Base-by-base conservation (phyloP, 2,888 invertebrate species). In the Hirtodrosophila alboralis region DNA sequence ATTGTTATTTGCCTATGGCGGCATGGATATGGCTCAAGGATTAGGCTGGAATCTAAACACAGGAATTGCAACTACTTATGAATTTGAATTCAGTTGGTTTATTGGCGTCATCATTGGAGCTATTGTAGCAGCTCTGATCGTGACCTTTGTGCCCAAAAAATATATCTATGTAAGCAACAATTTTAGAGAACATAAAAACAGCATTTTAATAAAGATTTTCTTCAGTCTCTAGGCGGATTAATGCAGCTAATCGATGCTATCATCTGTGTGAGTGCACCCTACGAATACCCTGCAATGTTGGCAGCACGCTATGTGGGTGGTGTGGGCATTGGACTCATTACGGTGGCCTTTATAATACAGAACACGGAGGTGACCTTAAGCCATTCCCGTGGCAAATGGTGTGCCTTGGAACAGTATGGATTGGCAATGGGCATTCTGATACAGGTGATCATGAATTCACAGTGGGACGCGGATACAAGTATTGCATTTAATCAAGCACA, bases 301-400 rank as follows among this genome's bases (percentile, higher is more conserved):
- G 80, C 76, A 2, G 88, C 86, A 2, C 88, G 88, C 3, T 89
- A 81, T 26, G 45, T 87, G 0, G 87, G 88, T 26, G 88, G 88
- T 3, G 64, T 88, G 12, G 88, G 84, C 2, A 76, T 84, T 2
- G 88, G 88, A 1, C 43, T 89, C 2, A 53, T 81, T 5, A 76
- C 79, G 0, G 58, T 89, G 3, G 63, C 86, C 14, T 86, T 80
- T 16, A 70, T 89, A 10, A 66, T 88, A n/a, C 81, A 87, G 7
- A 81, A 75, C 30, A 77, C 87, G 12, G 89, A 89, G 61, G 73
- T 87, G 2, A 54, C 78, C 0, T 47, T 56, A 0, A 71, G 67
- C 0, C 31, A 14, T 14, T 36, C 72, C 2, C 81, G 88, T 4
- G 88, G 89, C 10, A 31, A 75, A 14, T 85, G 85, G 45, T 51